Percentiles rank a stretch among this genome's conserved stretches.
phyloP scores from a whole-genome alignment of 2,113 vertebrate genomes.

The Connochaetes taurinus region DNA sequence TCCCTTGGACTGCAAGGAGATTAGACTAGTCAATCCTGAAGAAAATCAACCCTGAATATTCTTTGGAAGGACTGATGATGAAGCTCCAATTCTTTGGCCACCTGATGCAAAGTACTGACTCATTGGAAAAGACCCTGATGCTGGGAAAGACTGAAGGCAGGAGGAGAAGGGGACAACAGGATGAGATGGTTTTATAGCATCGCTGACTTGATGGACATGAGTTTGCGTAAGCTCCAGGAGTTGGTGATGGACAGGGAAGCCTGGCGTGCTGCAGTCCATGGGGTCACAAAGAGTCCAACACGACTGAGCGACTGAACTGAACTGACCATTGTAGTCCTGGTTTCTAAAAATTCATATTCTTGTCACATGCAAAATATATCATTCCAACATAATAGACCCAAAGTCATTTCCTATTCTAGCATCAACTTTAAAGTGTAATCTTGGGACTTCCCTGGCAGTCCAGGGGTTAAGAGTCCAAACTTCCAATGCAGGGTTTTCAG shows the following conservation, averaged over 20 bases:
- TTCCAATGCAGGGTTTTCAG: background rate
- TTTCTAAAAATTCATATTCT: background rate
- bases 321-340: background rate
- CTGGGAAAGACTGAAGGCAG: background rate
- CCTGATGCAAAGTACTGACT: background rate
- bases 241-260: background rate
- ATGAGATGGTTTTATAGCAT: background rate
- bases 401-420: background rate
- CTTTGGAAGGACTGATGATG: background rate
- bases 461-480: background rate
- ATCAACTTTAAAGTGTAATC: background rate
- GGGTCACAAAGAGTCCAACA: background rate
- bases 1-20: background rate
- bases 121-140: background rate
- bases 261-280: background rate
- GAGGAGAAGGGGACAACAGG: background rate
- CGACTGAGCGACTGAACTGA: background rate
- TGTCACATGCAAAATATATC: background rate
- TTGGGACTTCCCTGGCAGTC: background rate
- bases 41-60: background rate
- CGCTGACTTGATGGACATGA: background rate
- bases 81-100: background rate
- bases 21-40: background rate
- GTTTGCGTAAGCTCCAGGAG: fast-evolving
- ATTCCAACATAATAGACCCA: background rate